Evolutionary conservation across 2,888 invertebrate species (phyloP).

Genomic region (Glaucopsyche alexis): DNA sequence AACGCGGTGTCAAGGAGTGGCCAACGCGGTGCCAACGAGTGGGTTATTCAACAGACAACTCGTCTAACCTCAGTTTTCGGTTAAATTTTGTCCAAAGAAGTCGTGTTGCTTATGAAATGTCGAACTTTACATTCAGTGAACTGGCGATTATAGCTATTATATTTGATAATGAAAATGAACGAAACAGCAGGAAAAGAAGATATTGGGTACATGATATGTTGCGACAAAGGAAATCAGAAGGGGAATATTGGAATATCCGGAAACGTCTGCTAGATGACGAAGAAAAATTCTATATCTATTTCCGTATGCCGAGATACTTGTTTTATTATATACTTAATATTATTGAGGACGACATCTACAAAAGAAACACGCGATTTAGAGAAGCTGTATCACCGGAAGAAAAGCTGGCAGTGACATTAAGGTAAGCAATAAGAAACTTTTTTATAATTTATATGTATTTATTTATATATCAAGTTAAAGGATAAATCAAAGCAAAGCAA

Average conservation of each 20-base stretch:
- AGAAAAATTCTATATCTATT: constrained; percentile 25
- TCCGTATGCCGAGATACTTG: constrained; percentile 23
- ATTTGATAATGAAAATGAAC: constrained; percentile 12
- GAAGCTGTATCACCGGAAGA: constrained; percentile 18
- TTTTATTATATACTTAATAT: constrained; percentile 21
- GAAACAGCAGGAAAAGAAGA: constrained; percentile 18
- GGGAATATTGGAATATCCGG: constrained; percentile 23
- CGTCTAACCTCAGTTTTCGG: constrained; percentile 18
- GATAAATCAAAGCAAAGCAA: constrained; percentile 18
- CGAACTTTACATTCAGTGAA: constrained; percentile 18
- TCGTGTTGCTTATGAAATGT: constrained; percentile 18
- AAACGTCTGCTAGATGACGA: constrained; percentile 23
- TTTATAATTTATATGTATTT: constrained; percentile 16
- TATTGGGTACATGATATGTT: too few relatives aligned
- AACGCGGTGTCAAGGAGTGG: constrained; percentile 18
- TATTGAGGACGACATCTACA: constrained; percentile 16
- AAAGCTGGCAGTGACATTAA: constrained; percentile 18
- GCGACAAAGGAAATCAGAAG: constrained; percentile 21
- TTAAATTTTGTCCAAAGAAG: constrained; percentile 16
- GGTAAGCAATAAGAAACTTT: constrained; percentile 18
- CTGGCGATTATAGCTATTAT: constrained; percentile 16
- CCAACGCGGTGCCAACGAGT: constrained; percentile 18
- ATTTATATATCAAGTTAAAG: constrained; percentile 16
- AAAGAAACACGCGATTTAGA: constrained; percentile 18
- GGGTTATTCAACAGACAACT: constrained; percentile 16